These are phyloP conservation scores for Dolichopus griseipennis DNA, from an alignment of 2,888 invertebrate genomes.

Conservation along the genomic window DNA sequence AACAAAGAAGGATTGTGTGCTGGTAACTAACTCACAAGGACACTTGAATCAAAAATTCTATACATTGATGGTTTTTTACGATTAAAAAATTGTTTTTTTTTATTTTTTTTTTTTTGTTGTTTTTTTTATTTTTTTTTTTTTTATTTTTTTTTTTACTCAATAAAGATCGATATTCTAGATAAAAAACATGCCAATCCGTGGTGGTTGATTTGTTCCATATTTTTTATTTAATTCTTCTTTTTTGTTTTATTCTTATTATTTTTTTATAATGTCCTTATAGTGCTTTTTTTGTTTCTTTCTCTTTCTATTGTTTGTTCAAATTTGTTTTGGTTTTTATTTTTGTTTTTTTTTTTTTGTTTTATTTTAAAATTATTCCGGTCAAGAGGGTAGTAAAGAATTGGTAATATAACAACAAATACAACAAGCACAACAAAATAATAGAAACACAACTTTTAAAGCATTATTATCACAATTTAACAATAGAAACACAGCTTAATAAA, in stretches of 20 bases:
- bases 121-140: not conserved
- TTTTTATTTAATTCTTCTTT: not conserved
- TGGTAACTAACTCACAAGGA: not conserved
- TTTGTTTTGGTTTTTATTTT: not conserved
- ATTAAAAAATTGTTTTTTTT: no score
- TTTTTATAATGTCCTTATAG: no score
- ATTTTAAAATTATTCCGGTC: conserved; percentile 2
- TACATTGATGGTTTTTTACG: not conserved
- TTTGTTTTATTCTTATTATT: not conserved
- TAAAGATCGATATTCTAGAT: not conserved
- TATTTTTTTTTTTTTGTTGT: not conserved
- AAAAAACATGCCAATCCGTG: conserved; percentile 6
- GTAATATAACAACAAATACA: not conserved
- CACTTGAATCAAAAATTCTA: not conserved
- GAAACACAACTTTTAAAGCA: no score
- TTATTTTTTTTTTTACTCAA: not conserved
- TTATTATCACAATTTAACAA: not conserved
- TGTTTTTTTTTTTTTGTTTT: not conserved
- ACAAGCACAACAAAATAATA: no score
- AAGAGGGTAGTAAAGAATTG: not conserved
- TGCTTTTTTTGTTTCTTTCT: no score
- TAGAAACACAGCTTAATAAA: not conserved
- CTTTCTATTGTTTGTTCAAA: no score
- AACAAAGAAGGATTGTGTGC: no score
- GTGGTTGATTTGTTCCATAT: not conserved